phyloP scores from a whole-genome alignment of 2,888 invertebrate species.

The Miltochrista miniata region DNA sequence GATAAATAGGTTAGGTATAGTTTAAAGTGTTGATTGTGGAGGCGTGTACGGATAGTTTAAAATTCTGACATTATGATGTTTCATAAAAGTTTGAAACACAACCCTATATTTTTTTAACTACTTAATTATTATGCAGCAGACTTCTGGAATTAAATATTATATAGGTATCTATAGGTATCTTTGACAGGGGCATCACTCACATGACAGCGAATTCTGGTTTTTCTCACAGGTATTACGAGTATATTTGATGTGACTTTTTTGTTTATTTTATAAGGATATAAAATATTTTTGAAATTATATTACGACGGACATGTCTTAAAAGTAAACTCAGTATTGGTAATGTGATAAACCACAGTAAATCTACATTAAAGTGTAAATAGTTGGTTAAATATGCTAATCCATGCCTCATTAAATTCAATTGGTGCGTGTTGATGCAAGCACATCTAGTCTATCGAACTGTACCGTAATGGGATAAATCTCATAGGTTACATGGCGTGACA shows the following conservation, averaged over 20 bases:
- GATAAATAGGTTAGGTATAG: constrained; percentile 43
- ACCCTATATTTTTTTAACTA: constrained; percentile 21
- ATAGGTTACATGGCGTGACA: constrained; percentile 54
- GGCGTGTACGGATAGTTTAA: constrained; percentile 39
- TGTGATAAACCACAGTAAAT: background rate
- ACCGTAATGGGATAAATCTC: constrained; percentile 66
- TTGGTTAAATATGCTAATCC: constrained; percentile 12
- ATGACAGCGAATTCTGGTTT: too few species aligned
- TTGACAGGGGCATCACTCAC: too few species aligned
- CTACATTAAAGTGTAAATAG: background rate
- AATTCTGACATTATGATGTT: constrained; percentile 30
- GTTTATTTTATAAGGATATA: too few species aligned
- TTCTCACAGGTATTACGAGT: too few species aligned
- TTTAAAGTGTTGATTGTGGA: constrained; percentile 34
- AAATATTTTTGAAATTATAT: too few species aligned
- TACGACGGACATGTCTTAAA: too few species aligned
- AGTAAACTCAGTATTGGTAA: too few species aligned
- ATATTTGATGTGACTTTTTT: too few species aligned
- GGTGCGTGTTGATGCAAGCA: constrained; percentile 20
- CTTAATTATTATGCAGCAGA: too few species aligned
- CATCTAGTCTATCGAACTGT: constrained; percentile 42
- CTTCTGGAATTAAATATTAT: too few species aligned
- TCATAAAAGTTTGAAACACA: constrained; percentile 28
- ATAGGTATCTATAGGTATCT: too few species aligned
- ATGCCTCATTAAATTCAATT: constrained; percentile 10